Conservation (phyloP, 2,797 vertebrate species). For the Phalloptychus januarius region DNA sequence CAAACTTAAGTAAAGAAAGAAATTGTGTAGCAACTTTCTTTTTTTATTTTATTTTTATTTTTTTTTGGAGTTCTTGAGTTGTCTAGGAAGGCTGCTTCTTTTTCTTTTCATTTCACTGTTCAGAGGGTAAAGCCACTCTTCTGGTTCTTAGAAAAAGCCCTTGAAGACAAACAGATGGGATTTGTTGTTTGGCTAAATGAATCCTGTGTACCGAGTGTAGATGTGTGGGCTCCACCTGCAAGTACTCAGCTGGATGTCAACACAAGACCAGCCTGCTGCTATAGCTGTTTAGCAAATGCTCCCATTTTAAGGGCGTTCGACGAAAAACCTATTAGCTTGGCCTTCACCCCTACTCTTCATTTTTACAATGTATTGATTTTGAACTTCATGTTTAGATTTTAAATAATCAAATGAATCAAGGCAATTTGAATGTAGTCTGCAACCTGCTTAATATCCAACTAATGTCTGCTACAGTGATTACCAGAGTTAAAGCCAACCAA, state of each 20-base stretch:
- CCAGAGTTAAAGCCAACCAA: neutral
- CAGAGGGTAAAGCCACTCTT: slow-evolving; percentile 12
- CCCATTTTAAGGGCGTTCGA: neutral
- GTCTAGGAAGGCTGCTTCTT: neutral
- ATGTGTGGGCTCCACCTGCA: slow-evolving; percentile 43
- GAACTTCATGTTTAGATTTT: neutral
- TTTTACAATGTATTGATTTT: neutral
- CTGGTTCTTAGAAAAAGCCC: slow-evolving; percentile 13
- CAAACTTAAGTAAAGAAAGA: neutral
- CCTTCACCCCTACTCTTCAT: neutral
- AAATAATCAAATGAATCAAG: neutral
- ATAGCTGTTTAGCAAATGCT: slow-evolving; percentile 16
- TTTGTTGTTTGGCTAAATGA: slow-evolving; percentile 49
- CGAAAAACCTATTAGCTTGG: neutral
- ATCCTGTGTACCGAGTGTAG: slow-evolving; percentile 24
- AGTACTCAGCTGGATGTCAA: slow-evolving; percentile 37
- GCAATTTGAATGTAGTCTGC: neutral
- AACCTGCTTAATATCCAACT: neutral
- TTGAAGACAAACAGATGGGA: slow-evolving; percentile 44
- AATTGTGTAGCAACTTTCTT: no score
- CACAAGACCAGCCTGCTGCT: slow-evolving; percentile 31
- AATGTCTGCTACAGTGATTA: neutral
- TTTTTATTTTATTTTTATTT: no score
- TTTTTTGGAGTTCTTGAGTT: neutral
- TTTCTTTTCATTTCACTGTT: neutral